Percentiles rank a stretch among this genome's conserved stretches.
Conservation (phyloP, 1,140 invertebrate species). For the Apis dorsata region DNA sequence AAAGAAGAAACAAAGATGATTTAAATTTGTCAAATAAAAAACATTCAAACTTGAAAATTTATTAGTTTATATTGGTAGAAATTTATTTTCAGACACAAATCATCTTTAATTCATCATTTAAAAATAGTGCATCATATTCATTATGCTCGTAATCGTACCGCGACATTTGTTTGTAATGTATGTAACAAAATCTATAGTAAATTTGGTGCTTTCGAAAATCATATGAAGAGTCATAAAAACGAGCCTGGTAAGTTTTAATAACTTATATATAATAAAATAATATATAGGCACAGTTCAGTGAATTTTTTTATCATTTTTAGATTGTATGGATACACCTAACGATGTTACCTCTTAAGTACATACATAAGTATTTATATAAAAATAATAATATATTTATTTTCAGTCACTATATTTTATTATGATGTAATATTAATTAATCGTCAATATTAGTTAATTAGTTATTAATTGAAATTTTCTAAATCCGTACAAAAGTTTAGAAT, state of each 20-base stretch:
- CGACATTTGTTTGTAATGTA: conserved; percentile 29
- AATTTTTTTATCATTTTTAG: neutral
- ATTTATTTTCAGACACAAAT: conserved; percentile 61
- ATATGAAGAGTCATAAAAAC: conserved; percentile 31
- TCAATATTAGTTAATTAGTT: no score
- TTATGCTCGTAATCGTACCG: neutral
- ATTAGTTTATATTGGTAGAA: neutral
- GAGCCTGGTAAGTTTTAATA: conserved; percentile 12
- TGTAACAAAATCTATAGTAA: conserved; percentile 51
- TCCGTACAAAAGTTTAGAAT: no score
- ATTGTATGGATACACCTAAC: neutral
- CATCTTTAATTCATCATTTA: conserved; percentile 62
- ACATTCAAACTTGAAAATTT: neutral
- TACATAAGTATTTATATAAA: no score
- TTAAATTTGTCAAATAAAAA: conserved; percentile 2
- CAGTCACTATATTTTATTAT: no score
- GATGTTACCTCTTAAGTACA: no score
- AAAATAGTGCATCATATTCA: conserved; percentile 34
- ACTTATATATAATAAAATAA: neutral
- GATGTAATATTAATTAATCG: no score
- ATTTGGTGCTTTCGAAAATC: conserved; percentile 54
- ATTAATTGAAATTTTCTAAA: no score
- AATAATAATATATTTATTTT: no score
- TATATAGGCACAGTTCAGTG: neutral
- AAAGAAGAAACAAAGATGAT: neutral